These are phyloP conservation scores for Micronycteris hirsuta DNA, from an alignment of 2,113 vertebrate species.

Conservation along the genomic window DNA sequence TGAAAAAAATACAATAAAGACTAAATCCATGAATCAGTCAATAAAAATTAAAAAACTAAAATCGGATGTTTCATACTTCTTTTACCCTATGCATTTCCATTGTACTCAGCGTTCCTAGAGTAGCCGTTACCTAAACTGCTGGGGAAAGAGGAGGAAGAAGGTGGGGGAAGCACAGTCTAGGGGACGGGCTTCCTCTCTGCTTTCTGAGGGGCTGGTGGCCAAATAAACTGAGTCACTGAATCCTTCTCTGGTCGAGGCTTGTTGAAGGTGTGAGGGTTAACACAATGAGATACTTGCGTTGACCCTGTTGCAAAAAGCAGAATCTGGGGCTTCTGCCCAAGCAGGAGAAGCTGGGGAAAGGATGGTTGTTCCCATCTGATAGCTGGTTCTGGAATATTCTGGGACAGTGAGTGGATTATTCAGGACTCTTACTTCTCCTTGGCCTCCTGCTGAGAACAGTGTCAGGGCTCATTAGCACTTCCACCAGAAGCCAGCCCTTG, in stretches of 20 bases:
- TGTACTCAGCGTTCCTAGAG: neutral
- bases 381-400: constrained; percentile 60
- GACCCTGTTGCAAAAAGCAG: neutral
- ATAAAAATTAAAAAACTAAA: too few species aligned
- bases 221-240: neutral
- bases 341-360: neutral
- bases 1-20: too few species aligned
- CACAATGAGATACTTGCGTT: neutral
- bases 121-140: neutral
- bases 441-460: constrained; percentile 50
- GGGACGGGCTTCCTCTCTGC: neutral
- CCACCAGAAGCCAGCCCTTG: constrained; percentile 39
- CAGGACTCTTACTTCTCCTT: constrained; percentile 35
- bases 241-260: neutral
- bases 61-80: neutral
- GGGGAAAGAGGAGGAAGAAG: neutral
- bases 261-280: neutral
- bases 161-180: neutral
- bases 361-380: neutral
- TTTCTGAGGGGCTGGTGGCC: neutral
- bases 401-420: constrained; percentile 47
- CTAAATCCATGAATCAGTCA: too few species aligned
- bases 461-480: constrained; percentile 71
- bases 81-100: neutral
- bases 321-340: constrained; percentile 12